Base-by-base conservation (phyloP, 2,113 vertebrate genomes). In the Festucalex cinctus region DNA sequence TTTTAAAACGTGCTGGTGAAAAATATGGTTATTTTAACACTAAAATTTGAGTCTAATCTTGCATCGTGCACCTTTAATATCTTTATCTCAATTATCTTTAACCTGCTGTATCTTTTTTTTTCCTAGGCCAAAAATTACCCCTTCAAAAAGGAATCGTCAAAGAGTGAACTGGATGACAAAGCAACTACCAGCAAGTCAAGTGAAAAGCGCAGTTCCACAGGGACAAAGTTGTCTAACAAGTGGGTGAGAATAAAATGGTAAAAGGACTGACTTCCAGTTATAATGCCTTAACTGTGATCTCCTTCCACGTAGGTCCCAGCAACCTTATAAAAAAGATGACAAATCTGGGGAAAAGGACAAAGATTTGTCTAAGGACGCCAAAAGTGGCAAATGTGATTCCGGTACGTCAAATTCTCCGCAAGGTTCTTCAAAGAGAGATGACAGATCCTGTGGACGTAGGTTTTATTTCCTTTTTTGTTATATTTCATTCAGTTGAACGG, bases 341-440 rank as follows among this genome's bases (percentile, higher is more conserved):
- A 98, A 96, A 85, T 95, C 96, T 66, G 91, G 90, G n/a, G 96
- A 96, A 67, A 98, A 96, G 81, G 95, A 98, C 75, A 90, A 97
- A 83, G 96, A 98, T 51, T 2, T 69, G 17, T 78, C 77, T 63
- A 98, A 97, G 88, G 95, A 98, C 56, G 67, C 83, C 63, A 98
- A 93, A 91, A 90, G 92, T 60, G 91, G 91, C 78, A 97, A 95
- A 88, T 92, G 76, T 64, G 94, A 95, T 17, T 89, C 90, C 0
- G 86, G 87, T 56, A 91, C 92, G 61, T 93, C 92, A 63, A 89
- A 86, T 82, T 89, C 90, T 3, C 87, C 82, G 58, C 89, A 89
- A 71, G 94, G 96, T 37, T 79, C 89, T 28, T 62, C 84, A 48
- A 96, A 96, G 86, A 98, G 94, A 83, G 95, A 99, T 68, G 97